A percentile compares a stretch with the other conserved stretches of the same genome.
phyloP scores from a whole-genome alignment of 2,888 invertebrate genomes.

The Plebejus anna region DNA sequence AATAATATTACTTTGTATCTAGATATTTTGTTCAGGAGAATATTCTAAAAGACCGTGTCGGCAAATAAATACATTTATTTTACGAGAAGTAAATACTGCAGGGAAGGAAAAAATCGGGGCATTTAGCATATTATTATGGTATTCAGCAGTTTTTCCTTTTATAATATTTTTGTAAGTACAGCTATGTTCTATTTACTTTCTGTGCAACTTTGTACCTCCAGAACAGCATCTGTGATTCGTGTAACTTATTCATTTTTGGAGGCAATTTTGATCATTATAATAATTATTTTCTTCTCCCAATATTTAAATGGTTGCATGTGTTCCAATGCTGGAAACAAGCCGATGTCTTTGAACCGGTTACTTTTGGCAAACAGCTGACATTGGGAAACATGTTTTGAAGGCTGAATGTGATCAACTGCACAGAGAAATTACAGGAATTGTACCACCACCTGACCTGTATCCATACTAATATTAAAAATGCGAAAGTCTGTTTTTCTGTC shows the following conservation, averaged over 20 bases:
- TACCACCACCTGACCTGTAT: not conserved
- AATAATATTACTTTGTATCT: not conserved
- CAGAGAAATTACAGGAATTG: slow-evolving; percentile 1
- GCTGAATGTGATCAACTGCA: not conserved
- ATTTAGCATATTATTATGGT: too few relatives aligned
- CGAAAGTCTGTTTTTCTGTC: too few relatives aligned
- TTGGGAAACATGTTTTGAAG: slow-evolving; percentile 22
- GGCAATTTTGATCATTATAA: not conserved
- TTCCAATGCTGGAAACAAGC: not conserved
- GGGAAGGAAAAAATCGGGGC: not conserved
- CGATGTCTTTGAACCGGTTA: slow-evolving; percentile 11
- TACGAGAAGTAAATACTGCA: not conserved
- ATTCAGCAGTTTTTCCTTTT: too few relatives aligned
- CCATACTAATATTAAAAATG: not conserved
- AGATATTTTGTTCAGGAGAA: not conserved
- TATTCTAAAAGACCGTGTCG: too few relatives aligned
- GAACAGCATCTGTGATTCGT: not conserved
- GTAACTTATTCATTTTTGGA: not conserved
- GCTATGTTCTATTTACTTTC: not conserved
- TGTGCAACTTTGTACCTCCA: not conserved
- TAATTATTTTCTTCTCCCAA: not conserved
- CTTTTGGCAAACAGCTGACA: slow-evolving; percentile 27
- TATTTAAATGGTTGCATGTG: not conserved
- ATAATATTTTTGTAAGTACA: too few relatives aligned
- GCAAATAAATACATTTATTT: too few relatives aligned